phyloP scores from a whole-genome alignment of 2,797 vertebrate genomes.

The Halcyon smyrnensis region DNA sequence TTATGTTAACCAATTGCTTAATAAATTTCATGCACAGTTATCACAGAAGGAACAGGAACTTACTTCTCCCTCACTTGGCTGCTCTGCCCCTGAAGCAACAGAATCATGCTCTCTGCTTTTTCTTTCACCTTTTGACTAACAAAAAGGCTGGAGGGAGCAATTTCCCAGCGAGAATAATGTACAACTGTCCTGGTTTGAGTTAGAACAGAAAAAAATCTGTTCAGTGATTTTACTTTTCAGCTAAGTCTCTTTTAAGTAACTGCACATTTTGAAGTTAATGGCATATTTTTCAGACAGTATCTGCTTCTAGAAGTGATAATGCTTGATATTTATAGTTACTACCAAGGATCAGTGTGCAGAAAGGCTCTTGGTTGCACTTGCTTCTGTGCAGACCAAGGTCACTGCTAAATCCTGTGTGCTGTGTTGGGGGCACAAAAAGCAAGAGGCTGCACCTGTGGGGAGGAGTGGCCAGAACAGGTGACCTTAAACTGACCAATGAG shows the following conservation, averaged over 20 bases:
- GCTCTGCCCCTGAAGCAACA: not conserved
- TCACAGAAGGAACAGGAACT: not conserved
- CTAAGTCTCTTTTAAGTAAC: not conserved
- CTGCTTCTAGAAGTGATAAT: not conserved
- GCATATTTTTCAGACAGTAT: too few relatives aligned
- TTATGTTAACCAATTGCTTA: not conserved
- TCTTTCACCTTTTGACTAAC: not conserved
- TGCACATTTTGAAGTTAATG: too few relatives aligned
- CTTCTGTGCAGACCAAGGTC: not conserved
- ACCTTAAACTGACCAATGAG: too few relatives aligned
- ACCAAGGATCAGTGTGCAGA: not conserved
- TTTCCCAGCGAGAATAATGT: not conserved
- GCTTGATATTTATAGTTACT: not conserved
- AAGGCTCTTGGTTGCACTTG: not conserved
- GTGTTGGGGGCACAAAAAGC: too few relatives aligned
- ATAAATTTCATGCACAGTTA: not conserved
- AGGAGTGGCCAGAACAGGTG: too few relatives aligned
- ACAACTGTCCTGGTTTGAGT: not conserved
- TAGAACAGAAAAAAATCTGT: not conserved
- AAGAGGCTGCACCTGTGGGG: too few relatives aligned
- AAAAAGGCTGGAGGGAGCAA: not conserved
- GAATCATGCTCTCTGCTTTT: not conserved
- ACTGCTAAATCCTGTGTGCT: too few relatives aligned
- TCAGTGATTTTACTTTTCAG: not conserved
- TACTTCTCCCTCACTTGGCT: not conserved